Evolutionary conservation across 2,797 vertebrate species (phyloP).

Genomic region (Oophaga sylvatica): DNA sequence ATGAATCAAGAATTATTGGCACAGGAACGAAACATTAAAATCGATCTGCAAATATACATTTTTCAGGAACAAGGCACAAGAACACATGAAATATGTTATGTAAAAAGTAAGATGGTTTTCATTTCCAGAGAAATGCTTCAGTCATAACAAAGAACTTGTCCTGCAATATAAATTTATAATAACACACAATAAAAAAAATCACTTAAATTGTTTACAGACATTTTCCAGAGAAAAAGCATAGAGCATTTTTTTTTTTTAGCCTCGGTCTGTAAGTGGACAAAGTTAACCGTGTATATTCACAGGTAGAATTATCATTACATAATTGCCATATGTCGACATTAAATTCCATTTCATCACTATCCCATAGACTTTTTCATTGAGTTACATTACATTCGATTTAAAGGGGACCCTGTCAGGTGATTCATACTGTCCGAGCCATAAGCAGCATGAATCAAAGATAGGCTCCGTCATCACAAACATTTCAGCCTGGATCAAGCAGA

Average conservation of each 20-base stretch:
- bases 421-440: no score
- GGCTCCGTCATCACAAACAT: no score
- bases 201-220: conserved; percentile 26
- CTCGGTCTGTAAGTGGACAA: neutral
- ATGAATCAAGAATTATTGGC: conserved; percentile 48
- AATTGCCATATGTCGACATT: neutral
- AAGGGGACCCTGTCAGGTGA: no score
- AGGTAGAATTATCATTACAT: neutral
- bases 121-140: conserved; percentile 34
- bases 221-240: neutral
- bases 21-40: conserved; percentile 28
- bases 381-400: neutral
- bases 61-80: conserved; percentile 32
- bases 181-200: conserved; percentile 14
- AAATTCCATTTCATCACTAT: neutral
- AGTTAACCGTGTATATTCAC: neutral
- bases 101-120: conserved; percentile 31
- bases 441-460: no score
- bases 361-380: neutral
- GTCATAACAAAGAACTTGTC: conserved; percentile 47
- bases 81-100: conserved; percentile 28
- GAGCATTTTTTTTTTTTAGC: neutral
- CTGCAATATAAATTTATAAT: conserved; percentile 27
- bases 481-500: no score
- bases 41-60: conserved; percentile 34